Evolutionary conservation across 2,113 vertebrate genomes (phyloP), one percentile per base, ranked within the genome.

Genomic region (Cercopithecus mona): DNA sequence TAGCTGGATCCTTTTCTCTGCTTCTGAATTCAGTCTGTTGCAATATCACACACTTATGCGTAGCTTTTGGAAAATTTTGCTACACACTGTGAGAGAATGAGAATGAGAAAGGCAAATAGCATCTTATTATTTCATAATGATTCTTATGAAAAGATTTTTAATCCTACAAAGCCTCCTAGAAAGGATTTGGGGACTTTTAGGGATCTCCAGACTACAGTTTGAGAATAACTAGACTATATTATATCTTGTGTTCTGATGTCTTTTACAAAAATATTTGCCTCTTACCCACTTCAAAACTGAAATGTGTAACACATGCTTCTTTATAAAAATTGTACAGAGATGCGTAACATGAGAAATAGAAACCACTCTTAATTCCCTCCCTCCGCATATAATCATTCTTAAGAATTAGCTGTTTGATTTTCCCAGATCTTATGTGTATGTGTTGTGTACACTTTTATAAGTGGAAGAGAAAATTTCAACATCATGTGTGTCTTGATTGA

Each of bases 271-370:
- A 4, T 18, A 23, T 57, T 95, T 85, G 38, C 10, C 55, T 81
- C 86, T 90, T 70, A 30, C 35, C 45, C 59, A 83, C 38, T 93
- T 96, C 38, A 79, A 22, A 97, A 87, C 27, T 80, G 64, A 85
- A 89, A 68, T 64, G 61, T 64, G 43, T 45, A 43, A 57, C 17
- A 59, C 16, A 10, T 59, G 20, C 18, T 89, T 94, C 27, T 81
- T 64, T 32, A 64, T 94, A 72, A 61, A 84, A 40, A 61, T 73
- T 70, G 73, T 40, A n/a, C n/a, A 87, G 38, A 88, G 76, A 64
- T 52, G 13, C 27, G 45, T 38, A 55, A 40, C 30, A 35, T 68
- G 30, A 50, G 50, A 64, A 30, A 84, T 57, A 22, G 38, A 61
- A 90, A 14, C 76, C 76, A 92, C 4, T 12, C 48, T 88, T 68